A percentile compares a stretch with the other conserved stretches of the same genome.
These are phyloP conservation scores for Himalopsyche japonica DNA, from an alignment of 2,888 invertebrate species.

Conservation along the genomic window DNA sequence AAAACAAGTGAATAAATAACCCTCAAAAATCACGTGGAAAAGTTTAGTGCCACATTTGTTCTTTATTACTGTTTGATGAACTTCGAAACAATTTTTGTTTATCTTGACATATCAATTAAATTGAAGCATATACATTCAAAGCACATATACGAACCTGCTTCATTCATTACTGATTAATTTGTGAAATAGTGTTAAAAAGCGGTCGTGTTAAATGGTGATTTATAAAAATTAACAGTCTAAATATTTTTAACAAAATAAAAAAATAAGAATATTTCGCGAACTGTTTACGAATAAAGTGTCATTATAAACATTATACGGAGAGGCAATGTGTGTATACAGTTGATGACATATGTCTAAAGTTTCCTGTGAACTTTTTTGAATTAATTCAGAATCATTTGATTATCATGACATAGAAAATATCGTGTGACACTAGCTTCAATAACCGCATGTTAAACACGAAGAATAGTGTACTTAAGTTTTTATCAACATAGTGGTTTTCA, in stretches of 20 bases:
- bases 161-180: not conserved
- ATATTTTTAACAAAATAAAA: not conserved
- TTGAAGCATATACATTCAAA: not conserved
- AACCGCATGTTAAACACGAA: not conserved
- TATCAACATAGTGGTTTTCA: not conserved
- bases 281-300: not conserved
- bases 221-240: not conserved
- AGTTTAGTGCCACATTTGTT: not conserved
- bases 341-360: not conserved
- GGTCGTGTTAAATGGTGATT: not conserved
- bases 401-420: not conserved
- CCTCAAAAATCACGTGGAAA: not conserved
- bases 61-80: too few relatives aligned
- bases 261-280: not conserved
- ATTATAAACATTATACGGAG: not conserved
- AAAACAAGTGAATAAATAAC: not conserved
- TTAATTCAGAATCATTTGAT: not conserved
- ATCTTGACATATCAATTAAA: not conserved
- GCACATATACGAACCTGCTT: not conserved
- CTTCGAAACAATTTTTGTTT: too few relatives aligned
- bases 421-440: not conserved
- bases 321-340: not conserved
- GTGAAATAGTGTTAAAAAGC: not conserved
- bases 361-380: not conserved
- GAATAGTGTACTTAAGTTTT: not conserved